phyloP scores from a whole-genome alignment of 2,113 vertebrate genomes.

The Epinephelus lanceolatus region DNA sequence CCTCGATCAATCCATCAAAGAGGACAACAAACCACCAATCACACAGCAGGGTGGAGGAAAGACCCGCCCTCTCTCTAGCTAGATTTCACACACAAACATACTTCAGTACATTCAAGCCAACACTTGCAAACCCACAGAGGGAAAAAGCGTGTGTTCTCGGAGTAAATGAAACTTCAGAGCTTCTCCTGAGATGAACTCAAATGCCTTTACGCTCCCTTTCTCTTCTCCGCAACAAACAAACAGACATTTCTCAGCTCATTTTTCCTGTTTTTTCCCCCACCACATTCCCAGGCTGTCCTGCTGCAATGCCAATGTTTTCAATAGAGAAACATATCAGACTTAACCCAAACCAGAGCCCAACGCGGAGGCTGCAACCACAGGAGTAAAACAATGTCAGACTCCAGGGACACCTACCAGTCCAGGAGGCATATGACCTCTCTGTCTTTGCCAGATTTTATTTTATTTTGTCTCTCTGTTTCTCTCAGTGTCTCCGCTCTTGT shows the following conservation, averaged over 20 bases:
- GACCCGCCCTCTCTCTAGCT: constrained; percentile 31
- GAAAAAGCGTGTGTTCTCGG: background rate
- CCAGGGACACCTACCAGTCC: constrained; percentile 63
- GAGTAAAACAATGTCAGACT: constrained; percentile 68
- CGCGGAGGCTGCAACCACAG: constrained; percentile 53
- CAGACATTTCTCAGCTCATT: constrained; percentile 63
- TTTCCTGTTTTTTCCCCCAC: constrained; percentile 35
- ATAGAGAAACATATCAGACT: constrained; percentile 57
- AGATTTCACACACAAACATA: constrained; percentile 13
- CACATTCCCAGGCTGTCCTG: constrained; percentile 75
- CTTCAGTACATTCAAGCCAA: background rate
- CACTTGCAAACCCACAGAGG: background rate
- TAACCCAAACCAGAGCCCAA: constrained; percentile 66
- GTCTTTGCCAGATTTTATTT: constrained; percentile 42
- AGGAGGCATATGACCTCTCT: constrained; percentile 50
- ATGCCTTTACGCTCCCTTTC: constrained; percentile 48
- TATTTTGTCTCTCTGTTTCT: constrained; percentile 31
- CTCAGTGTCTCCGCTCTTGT: constrained; percentile 17
- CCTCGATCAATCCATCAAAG: constrained; percentile 73
- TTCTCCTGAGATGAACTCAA: constrained; percentile 69
- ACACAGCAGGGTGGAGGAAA: constrained; percentile 70
- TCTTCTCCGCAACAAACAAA: constrained; percentile 59
- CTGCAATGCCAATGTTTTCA: constrained; percentile 60
- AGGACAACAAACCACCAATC: constrained; percentile 71
- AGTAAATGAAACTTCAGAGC: constrained; percentile 32